Evolutionary conservation across 1,140 invertebrate species (phyloP), one percentile per base, ranked within the genome.

Genomic region (Anastrepha obliqua): DNA sequence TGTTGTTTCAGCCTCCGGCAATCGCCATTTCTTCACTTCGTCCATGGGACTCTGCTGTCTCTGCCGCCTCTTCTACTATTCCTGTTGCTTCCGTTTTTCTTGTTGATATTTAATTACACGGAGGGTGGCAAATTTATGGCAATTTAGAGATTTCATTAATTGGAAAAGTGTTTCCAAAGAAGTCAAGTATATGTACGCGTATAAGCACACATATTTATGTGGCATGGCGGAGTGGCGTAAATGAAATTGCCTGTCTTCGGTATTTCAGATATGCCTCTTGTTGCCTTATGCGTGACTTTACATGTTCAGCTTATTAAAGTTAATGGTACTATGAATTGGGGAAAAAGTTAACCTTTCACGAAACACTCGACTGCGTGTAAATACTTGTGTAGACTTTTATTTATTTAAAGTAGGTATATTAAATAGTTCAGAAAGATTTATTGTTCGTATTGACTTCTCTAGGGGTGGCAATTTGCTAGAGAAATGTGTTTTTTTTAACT

Each of bases 111-210:
- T 92, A 92, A 92, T 92, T 92, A 92, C 92, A 91, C 91, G 89
- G 89, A 60, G 90, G 88, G 89, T 91, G 90, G 85, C 89, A 88
- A 92, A 92, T 92, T 92, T 92, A 92, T 92, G 91, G 90, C 90
- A 91, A 90, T 90, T 91, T 92, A 91, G 90, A 92, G 91, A 92
- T 92, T 92, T 92, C 90, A 92, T 92, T 92, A 92, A 92, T 92
- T 92, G 91, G 91, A 92, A 92, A 92, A 92, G 90, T 91, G 91
- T 89, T 92, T 91, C 59, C 42, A 15, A 59, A 47, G 85, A 55
- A 81, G 74, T 20, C 17, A n/a, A 47, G 74, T 29, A 51, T 20
- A 8, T 9, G 4, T 47, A 29, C 2, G 70, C n/a, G n/a, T 55
- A 51, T 55, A 9, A 55, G 9, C 47, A 0, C 65, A 70, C 39